Conservation (phyloP, 2,113 vertebrate genomes). For the Chrysochloris asiatica region DNA sequence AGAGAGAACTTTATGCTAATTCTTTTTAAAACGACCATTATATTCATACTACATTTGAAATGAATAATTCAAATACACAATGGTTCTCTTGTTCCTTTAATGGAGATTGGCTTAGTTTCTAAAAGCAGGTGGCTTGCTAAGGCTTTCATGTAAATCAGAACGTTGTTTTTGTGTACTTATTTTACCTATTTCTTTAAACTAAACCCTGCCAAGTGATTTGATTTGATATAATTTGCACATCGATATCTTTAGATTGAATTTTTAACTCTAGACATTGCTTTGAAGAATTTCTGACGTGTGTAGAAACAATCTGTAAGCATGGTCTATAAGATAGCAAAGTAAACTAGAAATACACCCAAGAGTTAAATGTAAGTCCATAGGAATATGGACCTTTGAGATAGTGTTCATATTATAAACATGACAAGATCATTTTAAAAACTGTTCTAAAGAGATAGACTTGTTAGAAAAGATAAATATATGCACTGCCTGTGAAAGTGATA, state of each 20-base stretch:
- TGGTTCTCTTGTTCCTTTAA: constrained; percentile 17
- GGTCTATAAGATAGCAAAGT: neutral
- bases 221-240: neutral
- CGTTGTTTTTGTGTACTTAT: neutral
- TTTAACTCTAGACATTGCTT: neutral
- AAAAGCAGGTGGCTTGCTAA: constrained; percentile 21
- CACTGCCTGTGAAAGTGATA: neutral
- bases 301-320: neutral
- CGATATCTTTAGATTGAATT: neutral
- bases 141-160: neutral
- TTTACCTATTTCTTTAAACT: neutral
- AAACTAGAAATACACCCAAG: neutral
- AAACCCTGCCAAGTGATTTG: neutral
- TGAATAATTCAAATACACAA: constrained; percentile 23
- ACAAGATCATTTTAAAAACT: neutral
- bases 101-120: constrained; percentile 31
- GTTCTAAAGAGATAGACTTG: neutral
- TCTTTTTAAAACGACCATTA: constrained; percentile 30
- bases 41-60: constrained; percentile 27
- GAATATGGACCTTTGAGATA: neutral
- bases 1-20: neutral
- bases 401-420: neutral
- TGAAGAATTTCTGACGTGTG: constrained; percentile 1
- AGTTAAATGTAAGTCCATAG: neutral
- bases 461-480: neutral